Conservation (phyloP, 2,888 invertebrate species). For the Tanaodytes sp. region DNA sequence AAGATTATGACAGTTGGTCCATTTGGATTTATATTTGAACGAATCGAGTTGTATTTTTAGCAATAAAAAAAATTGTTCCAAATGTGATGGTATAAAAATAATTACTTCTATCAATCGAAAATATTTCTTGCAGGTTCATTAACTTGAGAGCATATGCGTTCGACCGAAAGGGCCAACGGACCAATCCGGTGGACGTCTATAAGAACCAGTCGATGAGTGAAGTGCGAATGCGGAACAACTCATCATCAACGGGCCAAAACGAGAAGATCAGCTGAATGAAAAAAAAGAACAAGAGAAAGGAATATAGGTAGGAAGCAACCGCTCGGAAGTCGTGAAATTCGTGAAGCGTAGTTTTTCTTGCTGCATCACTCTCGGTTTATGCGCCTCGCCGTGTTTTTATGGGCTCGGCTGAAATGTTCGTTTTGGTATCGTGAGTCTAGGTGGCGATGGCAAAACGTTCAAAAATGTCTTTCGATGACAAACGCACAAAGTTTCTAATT, state of each 20-base stretch:
- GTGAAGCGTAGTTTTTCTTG: conserved; percentile 48
- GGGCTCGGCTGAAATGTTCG: conserved; percentile 42
- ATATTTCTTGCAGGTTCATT: conserved; percentile 12
- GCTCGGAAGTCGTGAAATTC: conserved; percentile 50
- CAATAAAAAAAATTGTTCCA: too few relatives aligned
- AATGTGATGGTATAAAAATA: too few relatives aligned
- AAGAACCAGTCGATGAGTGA: conserved; percentile 49
- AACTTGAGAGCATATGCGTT: conserved; percentile 12
- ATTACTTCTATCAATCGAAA: background rate
- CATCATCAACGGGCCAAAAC: conserved; percentile 29
- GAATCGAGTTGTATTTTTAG: too few relatives aligned
- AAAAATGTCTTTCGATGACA: conserved; percentile 58
- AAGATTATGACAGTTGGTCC: too few relatives aligned
- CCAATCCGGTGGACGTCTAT: conserved; percentile 25
- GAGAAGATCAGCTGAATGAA: conserved; percentile 33
- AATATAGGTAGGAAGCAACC: conserved; percentile 22
- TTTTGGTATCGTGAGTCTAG: conserved; percentile 37
- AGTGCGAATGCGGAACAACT: conserved; percentile 46
- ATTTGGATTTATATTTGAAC: too few relatives aligned
- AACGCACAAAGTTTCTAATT: conserved; percentile 66
- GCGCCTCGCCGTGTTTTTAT: conserved; percentile 43
- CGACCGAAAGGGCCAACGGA: conserved; percentile 9
- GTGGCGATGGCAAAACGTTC: conserved; percentile 43
- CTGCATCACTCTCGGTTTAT: conserved; percentile 38
- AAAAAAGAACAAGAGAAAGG: conserved; percentile 18